Conservation (phyloP, 2,113 vertebrate species). For the Bucco capensis region DNA sequence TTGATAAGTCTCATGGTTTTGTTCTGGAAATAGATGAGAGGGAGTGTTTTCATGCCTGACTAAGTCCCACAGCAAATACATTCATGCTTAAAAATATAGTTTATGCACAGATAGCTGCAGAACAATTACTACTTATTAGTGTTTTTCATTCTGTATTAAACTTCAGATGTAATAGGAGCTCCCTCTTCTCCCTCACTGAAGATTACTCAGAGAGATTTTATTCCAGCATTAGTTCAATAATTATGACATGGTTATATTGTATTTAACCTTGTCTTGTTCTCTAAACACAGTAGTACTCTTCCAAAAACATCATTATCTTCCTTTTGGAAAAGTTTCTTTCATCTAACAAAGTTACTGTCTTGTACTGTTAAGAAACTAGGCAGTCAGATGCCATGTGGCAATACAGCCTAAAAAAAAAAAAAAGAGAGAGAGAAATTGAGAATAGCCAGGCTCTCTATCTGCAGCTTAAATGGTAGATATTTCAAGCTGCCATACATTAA, state of each 20-base stretch:
- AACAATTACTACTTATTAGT: slow-evolving; percentile 32
- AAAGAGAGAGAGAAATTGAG: rapidly evolving
- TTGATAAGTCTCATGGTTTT: slow-evolving; percentile 38
- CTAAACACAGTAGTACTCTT: background rate
- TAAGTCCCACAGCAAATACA: slow-evolving; percentile 45
- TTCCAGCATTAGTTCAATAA: background rate
- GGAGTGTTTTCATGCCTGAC: slow-evolving; percentile 13
- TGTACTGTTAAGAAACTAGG: background rate
- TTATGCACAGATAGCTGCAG: slow-evolving; percentile 19
- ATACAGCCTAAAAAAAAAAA: background rate
- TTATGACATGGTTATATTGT: background rate
- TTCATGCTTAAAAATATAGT: slow-evolving; percentile 23
- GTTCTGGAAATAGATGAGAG: slow-evolving; percentile 49
- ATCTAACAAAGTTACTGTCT: background rate
- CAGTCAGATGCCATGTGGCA: background rate
- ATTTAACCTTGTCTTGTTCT: background rate
- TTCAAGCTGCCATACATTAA: background rate
- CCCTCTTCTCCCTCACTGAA: background rate
- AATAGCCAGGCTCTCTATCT: background rate
- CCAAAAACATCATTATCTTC: background rate
- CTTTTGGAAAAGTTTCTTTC: background rate
- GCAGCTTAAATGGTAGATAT: background rate
- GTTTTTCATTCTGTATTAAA: background rate
- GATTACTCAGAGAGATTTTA: background rate
- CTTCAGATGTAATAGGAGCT: background rate